A percentile compares a stretch with the other conserved stretches of the same genome.
Evolutionary conservation across 2,888 invertebrate species (phyloP).

Genomic region (Selenia dentaria): DNA sequence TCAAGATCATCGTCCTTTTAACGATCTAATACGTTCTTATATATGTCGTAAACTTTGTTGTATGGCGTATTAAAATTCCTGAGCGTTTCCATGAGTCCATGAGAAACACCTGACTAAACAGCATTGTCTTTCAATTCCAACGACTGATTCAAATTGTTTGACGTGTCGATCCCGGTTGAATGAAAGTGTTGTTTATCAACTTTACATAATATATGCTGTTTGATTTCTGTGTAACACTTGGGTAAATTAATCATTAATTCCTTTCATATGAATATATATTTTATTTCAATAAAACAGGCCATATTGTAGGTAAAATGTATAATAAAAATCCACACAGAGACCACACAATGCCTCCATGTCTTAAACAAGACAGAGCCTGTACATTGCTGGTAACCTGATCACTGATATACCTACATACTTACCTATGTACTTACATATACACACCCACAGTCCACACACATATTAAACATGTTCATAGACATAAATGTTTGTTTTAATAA

Average conservation of each 20-base stretch:
- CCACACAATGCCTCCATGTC: too few species aligned
- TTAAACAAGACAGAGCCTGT: too few species aligned
- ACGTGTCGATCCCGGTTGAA: slow-evolving; percentile 4
- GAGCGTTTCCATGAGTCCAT: slow-evolving; percentile 18
- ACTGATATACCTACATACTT: too few species aligned
- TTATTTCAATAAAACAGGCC: too few species aligned
- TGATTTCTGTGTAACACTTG: slow-evolving; percentile 8
- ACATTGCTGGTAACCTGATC: too few species aligned
- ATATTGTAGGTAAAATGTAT: too few species aligned
- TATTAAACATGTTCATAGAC: too few species aligned
- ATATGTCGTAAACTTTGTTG: slow-evolving; percentile 3
- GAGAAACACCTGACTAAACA: slow-evolving; percentile 33
- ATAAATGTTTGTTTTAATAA: background rate
- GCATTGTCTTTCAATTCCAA: slow-evolving; percentile 27
- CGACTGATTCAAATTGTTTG: slow-evolving; percentile 4
- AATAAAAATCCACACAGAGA: too few species aligned
- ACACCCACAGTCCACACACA: too few species aligned
- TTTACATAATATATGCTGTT: slow-evolving; percentile 11
- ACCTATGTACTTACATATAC: too few species aligned
- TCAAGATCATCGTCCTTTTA: slow-evolving; percentile 9
- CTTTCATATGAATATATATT: too few species aligned
- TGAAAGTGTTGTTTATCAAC: slow-evolving; percentile 7
- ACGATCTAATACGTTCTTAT: slow-evolving; percentile 8
- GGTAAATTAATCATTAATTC: background rate
- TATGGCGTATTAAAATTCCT: slow-evolving; percentile 22